Evolutionary conservation across 2,888 invertebrate species (phyloP).

Genomic region (Auanema freiburgensis): DNA sequence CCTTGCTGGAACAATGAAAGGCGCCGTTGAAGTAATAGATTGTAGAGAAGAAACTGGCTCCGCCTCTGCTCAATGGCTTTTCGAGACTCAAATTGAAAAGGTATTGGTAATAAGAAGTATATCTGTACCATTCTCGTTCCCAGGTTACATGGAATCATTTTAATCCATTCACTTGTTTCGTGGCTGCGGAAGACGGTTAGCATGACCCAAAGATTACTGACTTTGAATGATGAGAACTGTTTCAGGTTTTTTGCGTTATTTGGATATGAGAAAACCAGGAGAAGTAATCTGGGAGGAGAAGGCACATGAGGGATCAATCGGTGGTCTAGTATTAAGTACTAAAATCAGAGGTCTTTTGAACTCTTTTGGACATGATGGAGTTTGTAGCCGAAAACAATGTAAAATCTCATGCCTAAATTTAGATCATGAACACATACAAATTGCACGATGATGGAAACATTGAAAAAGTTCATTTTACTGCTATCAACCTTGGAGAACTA

Average conservation of each 20-base stretch:
- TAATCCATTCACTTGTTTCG: conserved; percentile 79
- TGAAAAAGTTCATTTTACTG: conserved; percentile 38
- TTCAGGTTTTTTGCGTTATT: conserved; percentile 44
- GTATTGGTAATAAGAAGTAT: conserved; percentile 65
- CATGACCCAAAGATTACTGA: not conserved
- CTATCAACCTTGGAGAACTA: conserved; percentile 45
- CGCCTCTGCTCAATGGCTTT: conserved; percentile 71
- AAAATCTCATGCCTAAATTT: conserved; percentile 17
- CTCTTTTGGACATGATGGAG: conserved; percentile 53
- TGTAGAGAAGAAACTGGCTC: conserved; percentile 38
- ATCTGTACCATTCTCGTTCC: not conserved
- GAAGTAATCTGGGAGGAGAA: conserved; percentile 35
- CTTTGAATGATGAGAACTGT: not conserved
- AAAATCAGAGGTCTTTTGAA: conserved; percentile 45
- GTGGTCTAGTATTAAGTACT: conserved; percentile 43
- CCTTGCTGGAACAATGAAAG: conserved; percentile 81
- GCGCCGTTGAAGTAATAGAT: conserved; percentile 64
- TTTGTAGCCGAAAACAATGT: conserved; percentile 15
- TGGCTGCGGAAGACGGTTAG: conserved; percentile 63
- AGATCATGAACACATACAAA: conserved; percentile 56
- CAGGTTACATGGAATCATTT: conserved; percentile 77
- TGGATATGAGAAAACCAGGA: conserved; percentile 53
- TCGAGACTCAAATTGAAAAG: conserved; percentile 82
- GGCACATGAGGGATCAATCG: conserved; percentile 52
- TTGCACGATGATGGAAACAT: conserved; percentile 34